Percentiles rank a stretch among this genome's conserved stretches.
Conservation (phyloP, 2,888 invertebrate species). For the Polydrusus tereticollis region DNA sequence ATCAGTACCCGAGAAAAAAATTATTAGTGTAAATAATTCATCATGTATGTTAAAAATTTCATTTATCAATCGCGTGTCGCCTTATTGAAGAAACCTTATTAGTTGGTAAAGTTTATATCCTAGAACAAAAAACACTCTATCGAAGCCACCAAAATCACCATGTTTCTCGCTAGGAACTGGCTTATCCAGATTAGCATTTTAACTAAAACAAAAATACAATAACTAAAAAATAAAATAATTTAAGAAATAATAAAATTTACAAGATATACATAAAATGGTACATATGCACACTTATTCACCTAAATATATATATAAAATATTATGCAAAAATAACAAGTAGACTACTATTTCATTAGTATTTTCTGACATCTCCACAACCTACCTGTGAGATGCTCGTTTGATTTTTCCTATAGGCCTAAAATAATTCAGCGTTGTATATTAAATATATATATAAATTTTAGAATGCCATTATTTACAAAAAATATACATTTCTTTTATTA, state of each 20-base stretch:
- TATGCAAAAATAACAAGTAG: conserved; percentile 67
- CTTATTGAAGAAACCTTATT: too few relatives aligned
- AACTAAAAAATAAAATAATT: conserved; percentile 64
- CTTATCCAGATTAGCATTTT: conserved; percentile 17
- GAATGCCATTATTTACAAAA: conserved; percentile 66
- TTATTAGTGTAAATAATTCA: too few relatives aligned
- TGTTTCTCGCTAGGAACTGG: conserved; percentile 4
- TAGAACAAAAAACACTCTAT: background rate
- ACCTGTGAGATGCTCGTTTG: conserved; percentile 62
- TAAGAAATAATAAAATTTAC: conserved; percentile 66
- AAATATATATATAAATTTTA: conserved; percentile 60
- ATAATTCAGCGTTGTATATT: conserved; percentile 66
- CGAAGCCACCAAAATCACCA: background rate
- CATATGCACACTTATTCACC: conserved; percentile 61
- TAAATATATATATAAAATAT: conserved; percentile 59
- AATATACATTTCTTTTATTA: conserved; percentile 64
- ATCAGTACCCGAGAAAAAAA: background rate
- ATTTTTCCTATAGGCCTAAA: conserved; percentile 63
- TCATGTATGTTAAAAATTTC: too few relatives aligned
- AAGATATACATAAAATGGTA: conserved; percentile 64
- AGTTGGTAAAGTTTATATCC: background rate
- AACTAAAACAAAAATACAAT: conserved; percentile 55
- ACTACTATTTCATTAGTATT: conserved; percentile 58
- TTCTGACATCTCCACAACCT: conserved; percentile 57
- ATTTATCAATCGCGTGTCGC: too few relatives aligned